These are phyloP conservation scores for Tigriopus californicus DNA, from an alignment of 2,888 invertebrate genomes.

Conservation along the genomic window DNA sequence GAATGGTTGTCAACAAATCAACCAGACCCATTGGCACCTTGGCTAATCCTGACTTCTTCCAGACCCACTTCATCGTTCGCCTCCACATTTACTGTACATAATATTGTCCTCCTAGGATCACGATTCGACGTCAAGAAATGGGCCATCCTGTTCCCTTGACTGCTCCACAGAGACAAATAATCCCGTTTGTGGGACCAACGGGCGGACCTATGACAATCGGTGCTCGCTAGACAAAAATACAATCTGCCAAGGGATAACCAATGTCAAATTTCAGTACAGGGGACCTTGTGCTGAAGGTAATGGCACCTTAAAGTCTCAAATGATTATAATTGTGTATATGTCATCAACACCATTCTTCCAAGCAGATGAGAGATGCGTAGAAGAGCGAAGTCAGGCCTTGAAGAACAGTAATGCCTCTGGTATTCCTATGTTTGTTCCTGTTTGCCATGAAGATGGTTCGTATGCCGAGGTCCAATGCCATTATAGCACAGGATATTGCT, in stretches of 20 bases:
- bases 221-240: slow-evolving; percentile 42
- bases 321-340: too few species aligned
- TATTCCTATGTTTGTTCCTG: slow-evolving; percentile 39
- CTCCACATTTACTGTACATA: too few species aligned
- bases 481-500: slow-evolving; percentile 44
- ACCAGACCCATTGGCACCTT: too few species aligned
- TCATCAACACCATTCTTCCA: neutral
- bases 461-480: slow-evolving; percentile 73
- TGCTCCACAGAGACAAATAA: slow-evolving; percentile 32
- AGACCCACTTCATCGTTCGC: too few species aligned
- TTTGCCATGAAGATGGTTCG: slow-evolving; percentile 60
- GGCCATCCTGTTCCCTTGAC: slow-evolving; percentile 21
- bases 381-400: neutral
- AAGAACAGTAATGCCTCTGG: slow-evolving; percentile 18
- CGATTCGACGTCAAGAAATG: too few species aligned
- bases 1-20: too few species aligned
- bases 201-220: slow-evolving; percentile 56
- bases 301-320: too few species aligned
- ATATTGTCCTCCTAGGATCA: too few species aligned
- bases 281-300: too few species aligned
- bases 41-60: too few species aligned
- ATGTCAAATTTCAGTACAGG: too few species aligned
- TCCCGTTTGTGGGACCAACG: slow-evolving; percentile 59
- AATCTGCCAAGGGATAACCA: neutral
- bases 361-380: slow-evolving; percentile 2